Conservation (phyloP, 2,888 invertebrate genomes). For the Branchellion lobata region DNA sequence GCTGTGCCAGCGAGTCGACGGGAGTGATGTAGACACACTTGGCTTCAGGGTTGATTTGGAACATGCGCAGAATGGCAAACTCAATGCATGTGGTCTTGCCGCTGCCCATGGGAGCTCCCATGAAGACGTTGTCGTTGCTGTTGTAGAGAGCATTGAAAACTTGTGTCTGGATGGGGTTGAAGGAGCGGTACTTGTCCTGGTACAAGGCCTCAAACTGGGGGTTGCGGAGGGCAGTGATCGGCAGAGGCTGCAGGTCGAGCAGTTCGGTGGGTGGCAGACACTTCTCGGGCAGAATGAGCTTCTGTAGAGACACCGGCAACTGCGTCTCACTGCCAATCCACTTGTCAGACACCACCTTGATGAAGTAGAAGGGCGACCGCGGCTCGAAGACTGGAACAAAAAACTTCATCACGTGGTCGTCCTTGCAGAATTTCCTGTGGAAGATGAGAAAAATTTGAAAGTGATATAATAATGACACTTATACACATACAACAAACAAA, state of each 20-base stretch:
- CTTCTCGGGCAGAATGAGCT: conserved; percentile 94
- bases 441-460: background rate
- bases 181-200: conserved; percentile 80
- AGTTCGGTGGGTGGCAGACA: conserved; percentile 96
- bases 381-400: conserved; percentile 99
- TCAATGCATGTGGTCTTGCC: conserved; percentile 90
- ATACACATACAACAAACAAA: background rate
- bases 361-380: conserved; percentile 94
- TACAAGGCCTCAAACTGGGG: conserved; percentile 82
- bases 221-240: conserved; percentile 84
- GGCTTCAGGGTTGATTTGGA: conserved; percentile 63
- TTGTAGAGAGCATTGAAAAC: conserved; percentile 98
- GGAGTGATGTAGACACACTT: conserved; percentile 92
- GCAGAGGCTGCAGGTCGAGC: conserved; percentile 91
- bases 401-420: conserved; percentile 94
- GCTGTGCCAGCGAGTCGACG: conserved; percentile 81
- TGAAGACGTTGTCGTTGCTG: conserved; percentile 94
- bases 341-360: conserved; percentile 68
- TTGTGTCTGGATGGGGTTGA: conserved; percentile 98
- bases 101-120: conserved; percentile 67
- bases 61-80: conserved; percentile 84
- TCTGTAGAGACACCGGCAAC: conserved; percentile 92
- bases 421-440: conserved; percentile 80
- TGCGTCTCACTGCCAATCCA: conserved; percentile 83
- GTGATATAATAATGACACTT: background rate